A percentile compares a stretch with the other conserved stretches of the same genome.
These are phyloP conservation scores for Steinernema hermaphroditum DNA, from an alignment of 2,888 invertebrate genomes.

Conservation along the genomic window DNA sequence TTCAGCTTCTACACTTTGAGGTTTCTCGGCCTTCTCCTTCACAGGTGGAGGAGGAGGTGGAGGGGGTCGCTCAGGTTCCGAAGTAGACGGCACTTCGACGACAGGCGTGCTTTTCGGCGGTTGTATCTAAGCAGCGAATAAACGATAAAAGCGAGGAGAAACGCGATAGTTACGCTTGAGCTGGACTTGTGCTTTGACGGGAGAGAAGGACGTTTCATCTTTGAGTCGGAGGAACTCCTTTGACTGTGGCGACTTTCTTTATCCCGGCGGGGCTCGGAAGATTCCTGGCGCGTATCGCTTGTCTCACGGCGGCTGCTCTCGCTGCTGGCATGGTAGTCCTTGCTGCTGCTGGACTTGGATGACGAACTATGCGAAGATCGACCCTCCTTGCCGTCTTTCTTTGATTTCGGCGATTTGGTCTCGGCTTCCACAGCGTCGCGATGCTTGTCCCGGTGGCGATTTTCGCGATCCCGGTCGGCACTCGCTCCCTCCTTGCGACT, in stretches of 20 bases:
- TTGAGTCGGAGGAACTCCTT: neutral
- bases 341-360: slow-evolving; percentile 30
- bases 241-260: slow-evolving; percentile 25
- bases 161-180: neutral
- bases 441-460: slow-evolving; percentile 28
- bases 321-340: neutral
- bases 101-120: neutral
- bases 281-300: slow-evolving; percentile 28
- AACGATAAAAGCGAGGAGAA: neutral
- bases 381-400: slow-evolving; percentile 18
- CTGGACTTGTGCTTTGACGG: slow-evolving; percentile 4
- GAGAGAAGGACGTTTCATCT: slow-evolving; percentile 14
- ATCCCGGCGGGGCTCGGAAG: neutral
- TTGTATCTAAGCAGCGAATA: neutral
- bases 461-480: slow-evolving; percentile 28
- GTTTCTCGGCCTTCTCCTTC: too few relatives aligned
- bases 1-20: neutral
- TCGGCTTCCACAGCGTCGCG: slow-evolving; percentile 25
- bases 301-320: slow-evolving; percentile 26
- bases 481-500: slow-evolving; percentile 22
- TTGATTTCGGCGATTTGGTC: slow-evolving; percentile 19
- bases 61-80: neutral
- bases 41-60: too few relatives aligned
- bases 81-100: neutral
- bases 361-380: slow-evolving; percentile 18